Conservation (phyloP, 2,888 invertebrate species). For the Eupithecia abbreviata region DNA sequence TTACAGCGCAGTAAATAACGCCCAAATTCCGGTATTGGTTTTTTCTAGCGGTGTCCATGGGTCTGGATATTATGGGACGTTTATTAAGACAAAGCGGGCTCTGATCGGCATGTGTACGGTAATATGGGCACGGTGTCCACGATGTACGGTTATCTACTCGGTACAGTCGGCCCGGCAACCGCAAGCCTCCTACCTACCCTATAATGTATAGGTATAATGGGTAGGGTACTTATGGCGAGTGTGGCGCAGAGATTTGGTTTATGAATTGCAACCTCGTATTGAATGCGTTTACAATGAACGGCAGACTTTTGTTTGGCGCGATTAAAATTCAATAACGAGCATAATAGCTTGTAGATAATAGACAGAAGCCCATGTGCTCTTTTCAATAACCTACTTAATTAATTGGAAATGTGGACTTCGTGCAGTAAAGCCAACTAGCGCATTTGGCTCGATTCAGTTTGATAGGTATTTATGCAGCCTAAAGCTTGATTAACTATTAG, state of each 20-base stretch:
- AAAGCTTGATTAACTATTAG: not conserved
- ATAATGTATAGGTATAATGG: conserved; percentile 50
- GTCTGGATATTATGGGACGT: conserved; percentile 27
- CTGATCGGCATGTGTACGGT: conserved; percentile 53
- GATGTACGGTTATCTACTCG: conserved; percentile 65
- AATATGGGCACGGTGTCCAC: conserved; percentile 53
- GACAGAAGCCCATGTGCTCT: conserved; percentile 45
- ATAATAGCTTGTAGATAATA: conserved; percentile 52
- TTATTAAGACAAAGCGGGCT: conserved; percentile 57
- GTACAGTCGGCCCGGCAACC: conserved; percentile 67
- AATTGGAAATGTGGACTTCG: conserved; percentile 31
- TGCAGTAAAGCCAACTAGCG: not conserved
- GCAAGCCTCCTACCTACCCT: conserved; percentile 63
- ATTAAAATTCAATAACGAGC: conserved; percentile 62
- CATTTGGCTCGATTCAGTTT: not conserved
- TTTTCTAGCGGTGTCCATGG: conserved; percentile 38
- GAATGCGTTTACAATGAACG: conserved; percentile 62
- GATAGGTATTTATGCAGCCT: not conserved
- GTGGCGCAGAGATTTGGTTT: conserved; percentile 70
- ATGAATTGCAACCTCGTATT: conserved; percentile 68
- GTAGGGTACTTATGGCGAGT: conserved; percentile 56
- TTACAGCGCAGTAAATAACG: conserved; percentile 39
- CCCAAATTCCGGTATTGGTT: conserved; percentile 43
- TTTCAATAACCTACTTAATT: conserved; percentile 51
- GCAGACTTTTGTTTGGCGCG: conserved; percentile 58